Conservation (phyloP, 35 echinoderm and acorn worm genomes). For the Heliocidaris tuberculata region DNA sequence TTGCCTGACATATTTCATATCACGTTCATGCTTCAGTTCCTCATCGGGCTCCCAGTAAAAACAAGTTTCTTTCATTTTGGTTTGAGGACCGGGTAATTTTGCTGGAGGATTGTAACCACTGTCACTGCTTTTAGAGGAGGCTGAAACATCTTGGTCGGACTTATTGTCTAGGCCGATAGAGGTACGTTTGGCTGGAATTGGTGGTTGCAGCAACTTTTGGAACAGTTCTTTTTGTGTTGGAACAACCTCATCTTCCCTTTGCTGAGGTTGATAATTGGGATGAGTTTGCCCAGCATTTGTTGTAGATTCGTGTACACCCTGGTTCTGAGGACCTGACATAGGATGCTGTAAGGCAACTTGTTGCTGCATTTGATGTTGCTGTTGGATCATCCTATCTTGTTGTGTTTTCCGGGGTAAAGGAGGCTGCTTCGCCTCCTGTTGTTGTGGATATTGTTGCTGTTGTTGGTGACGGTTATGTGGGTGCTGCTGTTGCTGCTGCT, state of each 20-base stretch:
- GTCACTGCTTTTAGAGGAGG: constrained; percentile 41
- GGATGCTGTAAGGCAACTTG: constrained; percentile 15
- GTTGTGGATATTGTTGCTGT: background rate
- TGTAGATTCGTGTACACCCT: background rate
- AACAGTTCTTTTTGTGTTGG: background rate
- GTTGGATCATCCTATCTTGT: background rate
- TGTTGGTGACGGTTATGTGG: background rate
- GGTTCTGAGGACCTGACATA: background rate
- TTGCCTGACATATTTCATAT: background rate
- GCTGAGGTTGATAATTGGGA: background rate
- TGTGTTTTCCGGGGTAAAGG: background rate
- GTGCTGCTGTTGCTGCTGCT: background rate
- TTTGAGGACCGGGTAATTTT: background rate
- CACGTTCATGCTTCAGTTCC: constrained; percentile 25
- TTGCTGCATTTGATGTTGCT: background rate
- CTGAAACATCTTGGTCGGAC: background rate
- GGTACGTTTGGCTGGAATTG: background rate
- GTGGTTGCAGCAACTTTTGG: constrained; percentile 16
- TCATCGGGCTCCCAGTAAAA: constrained; percentile 36
- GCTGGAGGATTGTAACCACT: background rate
- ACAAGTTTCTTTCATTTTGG: constrained; percentile 37
- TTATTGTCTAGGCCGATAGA: background rate
- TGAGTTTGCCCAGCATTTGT: constrained; percentile 1
- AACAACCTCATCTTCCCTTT: background rate
- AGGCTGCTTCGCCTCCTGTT: background rate